Evolutionary conservation across 2,113 vertebrate genomes (phyloP).

Genomic region (Meleagris gallopavo): DNA sequence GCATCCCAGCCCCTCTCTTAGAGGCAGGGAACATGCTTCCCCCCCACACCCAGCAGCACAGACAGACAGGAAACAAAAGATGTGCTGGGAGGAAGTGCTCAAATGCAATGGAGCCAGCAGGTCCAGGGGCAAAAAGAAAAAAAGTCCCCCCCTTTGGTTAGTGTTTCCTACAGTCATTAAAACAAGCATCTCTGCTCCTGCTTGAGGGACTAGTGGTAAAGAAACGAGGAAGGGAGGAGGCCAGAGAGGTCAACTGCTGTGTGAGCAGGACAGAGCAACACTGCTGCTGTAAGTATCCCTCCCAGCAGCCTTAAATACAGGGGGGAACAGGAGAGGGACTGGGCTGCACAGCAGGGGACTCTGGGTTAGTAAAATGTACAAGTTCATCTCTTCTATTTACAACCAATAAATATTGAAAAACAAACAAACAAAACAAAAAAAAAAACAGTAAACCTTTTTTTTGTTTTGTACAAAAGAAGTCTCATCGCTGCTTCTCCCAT

Average conservation of each 20-base stretch:
- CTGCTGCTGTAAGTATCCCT: not conserved
- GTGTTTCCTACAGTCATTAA: slow-evolving; percentile 49
- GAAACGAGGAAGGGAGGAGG: not conserved
- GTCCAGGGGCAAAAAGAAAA: not conserved
- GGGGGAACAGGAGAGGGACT: not conserved
- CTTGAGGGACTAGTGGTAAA: not conserved
- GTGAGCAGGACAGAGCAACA: fast-evolving
- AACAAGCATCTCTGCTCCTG: not conserved
- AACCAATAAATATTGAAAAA: slow-evolving; percentile 84
- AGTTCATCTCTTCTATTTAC: slow-evolving; percentile 82
- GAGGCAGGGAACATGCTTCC: not conserved
- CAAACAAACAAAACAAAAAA: not conserved
- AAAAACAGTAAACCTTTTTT: slow-evolving; percentile 56
- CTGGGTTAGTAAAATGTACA: slow-evolving; percentile 83
- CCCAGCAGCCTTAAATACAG: slow-evolving; percentile 52
- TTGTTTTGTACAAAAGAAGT: slow-evolving; percentile 72
- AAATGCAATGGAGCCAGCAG: not conserved
- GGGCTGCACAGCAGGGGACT: slow-evolving; percentile 27
- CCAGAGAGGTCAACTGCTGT: not conserved
- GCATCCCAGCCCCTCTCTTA: not conserved
- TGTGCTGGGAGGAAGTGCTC: not conserved
- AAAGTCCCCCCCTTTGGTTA: slow-evolving; percentile 18
- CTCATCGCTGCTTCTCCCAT: slow-evolving; percentile 21
- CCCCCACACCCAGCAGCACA: fast-evolving
- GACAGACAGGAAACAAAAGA: fast-evolving